Percentiles rank a stretch among this genome's conserved stretches.
Evolutionary conservation across 2,113 vertebrate genomes (phyloP).

Genomic region (Festucalex cinctus): DNA sequence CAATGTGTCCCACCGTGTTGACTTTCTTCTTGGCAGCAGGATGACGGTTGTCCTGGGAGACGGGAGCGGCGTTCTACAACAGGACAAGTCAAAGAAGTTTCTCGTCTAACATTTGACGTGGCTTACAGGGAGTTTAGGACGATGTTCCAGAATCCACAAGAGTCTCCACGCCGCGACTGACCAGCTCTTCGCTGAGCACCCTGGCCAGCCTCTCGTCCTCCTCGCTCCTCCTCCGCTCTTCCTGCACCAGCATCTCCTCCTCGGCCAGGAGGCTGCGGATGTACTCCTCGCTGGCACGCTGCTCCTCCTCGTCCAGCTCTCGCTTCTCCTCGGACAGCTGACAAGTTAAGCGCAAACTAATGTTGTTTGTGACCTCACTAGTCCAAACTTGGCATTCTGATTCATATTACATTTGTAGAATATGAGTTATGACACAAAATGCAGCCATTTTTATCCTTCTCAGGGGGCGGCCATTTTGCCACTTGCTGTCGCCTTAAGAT

Average conservation of each 20-base stretch:
- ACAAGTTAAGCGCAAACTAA: background rate
- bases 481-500: too few relatives aligned
- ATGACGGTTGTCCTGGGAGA: slow-evolving; percentile 15
- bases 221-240: slow-evolving; percentile 69
- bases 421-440: too few relatives aligned
- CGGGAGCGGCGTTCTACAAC: slow-evolving; percentile 53
- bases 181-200: slow-evolving; percentile 79
- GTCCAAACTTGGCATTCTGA: too few relatives aligned
- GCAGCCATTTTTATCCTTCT: too few relatives aligned
- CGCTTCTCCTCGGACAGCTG: slow-evolving; percentile 84
- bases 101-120: too few relatives aligned
- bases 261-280: slow-evolving; percentile 83
- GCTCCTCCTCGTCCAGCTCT: slow-evolving; percentile 80
- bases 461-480: too few relatives aligned
- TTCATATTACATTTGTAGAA: too few relatives aligned
- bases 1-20: slow-evolving; percentile 75
- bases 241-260: slow-evolving; percentile 72
- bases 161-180: slow-evolving; percentile 41
- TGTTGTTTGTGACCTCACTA: too few relatives aligned
- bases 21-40: slow-evolving; percentile 63
- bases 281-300: slow-evolving; percentile 82
- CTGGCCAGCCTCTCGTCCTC: slow-evolving; percentile 83
- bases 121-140: too few relatives aligned
- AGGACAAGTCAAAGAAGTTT: background rate
- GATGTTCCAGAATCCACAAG: too few relatives aligned